Base-by-base conservation (phyloP, 2,797 vertebrate genomes). In the Lutjanus argentimaculatus region DNA sequence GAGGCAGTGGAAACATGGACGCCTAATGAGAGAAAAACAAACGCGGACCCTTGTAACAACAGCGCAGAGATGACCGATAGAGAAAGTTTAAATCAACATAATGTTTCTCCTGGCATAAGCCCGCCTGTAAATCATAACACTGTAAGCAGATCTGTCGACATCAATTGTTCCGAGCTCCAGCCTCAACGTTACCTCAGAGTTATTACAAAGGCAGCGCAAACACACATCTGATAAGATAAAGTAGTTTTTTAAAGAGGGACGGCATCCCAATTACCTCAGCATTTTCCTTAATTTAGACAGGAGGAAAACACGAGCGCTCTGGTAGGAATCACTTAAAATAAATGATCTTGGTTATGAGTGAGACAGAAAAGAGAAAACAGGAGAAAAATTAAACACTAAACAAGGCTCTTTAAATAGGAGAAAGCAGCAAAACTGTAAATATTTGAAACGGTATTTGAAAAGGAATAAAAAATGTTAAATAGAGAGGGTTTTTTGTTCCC, bases 21-120 rank as follows among this genome's bases (percentile, higher is more conserved):
- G 77, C 40, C 79, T 91, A 89, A 91, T 77, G 73, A 86, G 84
- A 73, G 84, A 61, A 75, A 84, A 93, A 92, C 88, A 92, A 95
- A 85, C 46, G 25, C 52, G 43, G 72, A 77, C 73, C 73, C 77
- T 48, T 67, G 90, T 73, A 88, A 83, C 76, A 84, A 68, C 79
- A 71, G 68, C 69, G 0, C 25, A 59, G 67, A 83, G 89, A 92
- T 85, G 89, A 89, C 92, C 76, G 88, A 92, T 93, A 89, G 81
- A 85, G 84, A 90, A 92, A 90, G 91, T 93, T 94, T 90, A 88
- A 86, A 93, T 91, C 86, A 88, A 90, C 89, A 43, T 84, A 82
- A 91, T 90, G 91, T 89, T 91, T 77, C 88, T 92, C 53, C 59
- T 88, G 91, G 90, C 86, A 67, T 42, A n/a, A 46, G 74, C 71